phyloP scores from a whole-genome alignment of 2,113 vertebrate genomes.

The Isichthys henryi region DNA sequence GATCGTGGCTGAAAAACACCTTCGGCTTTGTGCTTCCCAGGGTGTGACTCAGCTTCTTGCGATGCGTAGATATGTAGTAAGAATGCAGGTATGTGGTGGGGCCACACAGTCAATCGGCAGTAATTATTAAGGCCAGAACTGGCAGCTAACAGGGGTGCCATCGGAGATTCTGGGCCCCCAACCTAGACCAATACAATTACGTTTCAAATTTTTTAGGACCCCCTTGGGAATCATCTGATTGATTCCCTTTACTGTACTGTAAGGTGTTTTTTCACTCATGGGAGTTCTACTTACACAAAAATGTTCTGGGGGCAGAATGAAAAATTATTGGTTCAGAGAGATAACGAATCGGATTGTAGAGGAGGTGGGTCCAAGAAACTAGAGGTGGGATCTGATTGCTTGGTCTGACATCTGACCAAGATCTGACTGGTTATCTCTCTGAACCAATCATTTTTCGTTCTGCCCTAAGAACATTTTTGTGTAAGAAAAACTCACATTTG shows the following conservation, averaged over 20 bases:
- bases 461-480: neutral
- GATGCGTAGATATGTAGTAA: neutral
- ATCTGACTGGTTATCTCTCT: neutral
- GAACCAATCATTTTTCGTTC: neutral
- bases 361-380: neutral
- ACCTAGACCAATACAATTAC: neutral
- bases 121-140: neutral
- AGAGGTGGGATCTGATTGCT: neutral
- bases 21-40: neutral
- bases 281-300: neutral
- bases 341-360: neutral
- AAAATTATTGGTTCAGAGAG: neutral
- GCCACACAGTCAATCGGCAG: neutral
- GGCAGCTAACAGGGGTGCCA: neutral
- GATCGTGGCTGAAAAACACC: conserved; percentile 61
- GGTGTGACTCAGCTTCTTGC: neutral
- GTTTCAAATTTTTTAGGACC: neutral
- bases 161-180: neutral
- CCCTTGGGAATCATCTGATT: neutral
- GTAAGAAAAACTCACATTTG: neutral
- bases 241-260: neutral
- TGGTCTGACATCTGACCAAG: neutral
- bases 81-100: neutral
- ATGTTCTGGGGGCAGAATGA: neutral
- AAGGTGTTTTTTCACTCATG: neutral